Evolutionary conservation across 2,797 vertebrate species (phyloP), one percentile per base, ranked within the genome.

Genomic region (Liparis tanakae): DNA sequence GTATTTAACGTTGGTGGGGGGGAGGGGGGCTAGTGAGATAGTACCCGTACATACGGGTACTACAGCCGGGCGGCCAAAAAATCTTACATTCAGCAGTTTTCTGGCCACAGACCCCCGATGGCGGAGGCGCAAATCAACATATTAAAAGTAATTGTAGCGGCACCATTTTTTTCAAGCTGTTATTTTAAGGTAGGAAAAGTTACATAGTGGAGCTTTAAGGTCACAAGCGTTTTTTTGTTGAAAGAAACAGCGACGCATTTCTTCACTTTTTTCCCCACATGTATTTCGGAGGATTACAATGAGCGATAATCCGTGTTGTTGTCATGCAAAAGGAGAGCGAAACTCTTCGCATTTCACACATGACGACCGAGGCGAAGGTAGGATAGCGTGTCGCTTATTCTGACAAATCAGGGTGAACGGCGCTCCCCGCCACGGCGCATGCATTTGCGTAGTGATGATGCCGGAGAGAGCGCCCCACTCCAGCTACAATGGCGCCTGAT

Each of bases 401-500:
- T 15, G 39, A 63, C 54, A 83, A 87, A 88, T 86, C 80, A 72
- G 53, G 34, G 75, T 48, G 80, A 86, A 79, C 68, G 61, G 61
- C 50, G 22, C 46, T 72, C 59, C 67, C 41, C 33, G 56, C 41
- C 2, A 51, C 74, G 61, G 79, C 79, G 7, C 84, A 81, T 84
- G 83, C 72, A 82, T 92, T 89, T 89, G 81, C 70, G 79, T 89
- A 92, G 91, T 91, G 85, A 91, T 78, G 73, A 50, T 64, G 66
- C 67, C 69, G 58, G 78, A 90, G 86, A 90, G 86, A 90, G 77
- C 82, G 51, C 72, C 62, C 82, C 90, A 84, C 88, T 93, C 81
- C 80, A 86, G 36, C 39, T 12, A 94, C 85, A 93, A 94, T 91
- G 85, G 83, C 10, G 73, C 70, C 88, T 94, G 92, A 94, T 94